Conservation (phyloP, 2,888 invertebrate species). For the Caenorhabditis imperialis region DNA sequence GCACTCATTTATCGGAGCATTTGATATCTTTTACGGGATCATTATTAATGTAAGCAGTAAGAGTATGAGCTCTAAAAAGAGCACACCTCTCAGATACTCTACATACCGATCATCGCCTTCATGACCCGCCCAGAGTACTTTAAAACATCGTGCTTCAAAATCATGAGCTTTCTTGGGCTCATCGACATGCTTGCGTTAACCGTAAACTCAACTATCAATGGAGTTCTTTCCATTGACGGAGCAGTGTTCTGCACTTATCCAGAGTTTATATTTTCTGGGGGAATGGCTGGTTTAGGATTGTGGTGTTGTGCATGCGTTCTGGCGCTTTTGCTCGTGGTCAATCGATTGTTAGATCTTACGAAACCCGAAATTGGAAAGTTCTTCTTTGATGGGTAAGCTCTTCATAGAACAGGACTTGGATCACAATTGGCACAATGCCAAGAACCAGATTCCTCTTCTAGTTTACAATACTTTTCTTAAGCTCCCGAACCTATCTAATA, state of each 20-base stretch:
- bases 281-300: constrained; percentile 12
- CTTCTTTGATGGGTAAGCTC: constrained; percentile 9
- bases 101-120: constrained; percentile 10
- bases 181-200: constrained; percentile 15
- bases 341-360: constrained; percentile 18
- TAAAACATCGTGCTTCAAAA: constrained; percentile 27
- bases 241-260: constrained; percentile 27
- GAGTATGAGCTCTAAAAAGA: neutral
- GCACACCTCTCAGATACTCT: constrained; percentile 11
- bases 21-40: constrained; percentile 4
- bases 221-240: constrained; percentile 14
- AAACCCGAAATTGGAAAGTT: neutral
- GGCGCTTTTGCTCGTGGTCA: constrained; percentile 9
- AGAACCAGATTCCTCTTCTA: neutral
- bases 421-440: neutral
- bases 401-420: neutral
- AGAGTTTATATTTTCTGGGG: constrained; percentile 12
- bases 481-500: neutral
- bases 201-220: constrained; percentile 16
- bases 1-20: constrained; percentile 10
- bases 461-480: neutral
- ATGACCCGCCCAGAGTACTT: constrained; percentile 15
- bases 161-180: constrained; percentile 25
- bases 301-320: constrained; percentile 29
- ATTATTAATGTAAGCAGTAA: constrained; percentile 1